These are phyloP conservation scores for Hypomesus transpacificus DNA, from an alignment of 2,113 vertebrate species.

Conservation along the genomic window DNA sequence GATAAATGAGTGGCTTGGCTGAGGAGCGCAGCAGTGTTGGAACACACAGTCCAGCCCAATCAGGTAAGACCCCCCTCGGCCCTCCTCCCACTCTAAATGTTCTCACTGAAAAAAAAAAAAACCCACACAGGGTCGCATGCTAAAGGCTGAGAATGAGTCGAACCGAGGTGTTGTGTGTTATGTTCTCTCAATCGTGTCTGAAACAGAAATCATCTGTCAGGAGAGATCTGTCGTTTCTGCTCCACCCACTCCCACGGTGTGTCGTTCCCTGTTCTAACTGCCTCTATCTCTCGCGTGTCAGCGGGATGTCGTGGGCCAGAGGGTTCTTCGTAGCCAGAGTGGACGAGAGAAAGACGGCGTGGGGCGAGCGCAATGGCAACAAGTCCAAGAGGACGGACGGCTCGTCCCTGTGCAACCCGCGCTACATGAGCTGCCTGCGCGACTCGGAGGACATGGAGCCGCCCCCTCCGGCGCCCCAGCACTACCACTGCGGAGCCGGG, in stretches of 20 bases:
- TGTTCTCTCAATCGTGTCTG: not conserved
- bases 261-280: not conserved
- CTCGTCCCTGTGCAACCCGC: conserved; percentile 80
- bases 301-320: conserved; percentile 95
- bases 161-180: not conserved
- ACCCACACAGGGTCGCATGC: not conserved
- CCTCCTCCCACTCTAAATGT: not conserved
- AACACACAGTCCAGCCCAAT: conserved; percentile 58
- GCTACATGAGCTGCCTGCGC: conserved; percentile 93
- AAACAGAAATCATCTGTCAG: not conserved
- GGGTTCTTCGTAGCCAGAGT: conserved; percentile 86
- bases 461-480: conserved; percentile 54
- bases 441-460: conserved; percentile 76
- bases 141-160: not conserved
- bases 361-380: conserved; percentile 93
- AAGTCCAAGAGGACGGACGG: conserved; percentile 76
- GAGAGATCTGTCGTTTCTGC: not conserved
- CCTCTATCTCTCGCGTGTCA: conserved; percentile 2
- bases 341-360: conserved; percentile 90
- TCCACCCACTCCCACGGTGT: not conserved
- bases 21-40: conserved; percentile 50
- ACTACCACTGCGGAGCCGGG: conserved; percentile 59
- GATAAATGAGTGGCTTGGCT: conserved; percentile 67
- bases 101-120: not conserved
- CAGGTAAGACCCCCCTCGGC: conserved; percentile 59